These are phyloP conservation scores for Brachylomia viminalis DNA, from an alignment of 2,888 invertebrate genomes.

Conservation along the genomic window DNA sequence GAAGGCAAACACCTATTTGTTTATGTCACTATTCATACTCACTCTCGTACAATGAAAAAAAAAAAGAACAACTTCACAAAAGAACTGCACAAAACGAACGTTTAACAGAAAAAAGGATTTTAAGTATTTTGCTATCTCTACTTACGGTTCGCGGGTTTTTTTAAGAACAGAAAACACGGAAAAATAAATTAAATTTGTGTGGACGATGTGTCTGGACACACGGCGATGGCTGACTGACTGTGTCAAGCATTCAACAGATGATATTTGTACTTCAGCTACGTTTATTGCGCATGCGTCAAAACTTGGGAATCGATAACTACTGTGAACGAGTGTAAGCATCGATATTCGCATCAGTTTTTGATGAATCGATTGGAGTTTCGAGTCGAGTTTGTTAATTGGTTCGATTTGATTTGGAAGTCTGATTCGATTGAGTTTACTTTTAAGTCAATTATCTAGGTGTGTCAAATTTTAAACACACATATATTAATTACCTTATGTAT, in stretches of 20 bases:
- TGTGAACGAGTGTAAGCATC: slow-evolving; percentile 53
- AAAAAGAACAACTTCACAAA: slow-evolving; percentile 34
- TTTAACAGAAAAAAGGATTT: slow-evolving; percentile 21
- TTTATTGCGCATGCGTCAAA: slow-evolving; percentile 82
- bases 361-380: slow-evolving; percentile 45
- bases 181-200: slow-evolving; percentile 75
- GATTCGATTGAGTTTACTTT: neutral
- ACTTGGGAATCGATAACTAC: slow-evolving; percentile 81
- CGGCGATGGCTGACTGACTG: slow-evolving; percentile 85
- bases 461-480: neutral
- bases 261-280: slow-evolving; percentile 79
- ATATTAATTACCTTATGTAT: neutral
- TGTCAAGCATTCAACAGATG: slow-evolving; percentile 82
- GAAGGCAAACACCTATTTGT: slow-evolving; percentile 65
- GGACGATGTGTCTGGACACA: slow-evolving; percentile 76
- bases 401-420: slow-evolving; percentile 17
- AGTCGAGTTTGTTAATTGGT: slow-evolving; percentile 4
- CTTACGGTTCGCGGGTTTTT: slow-evolving; percentile 69
- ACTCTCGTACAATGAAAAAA: slow-evolving; percentile 39
- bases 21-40: slow-evolving; percentile 51
- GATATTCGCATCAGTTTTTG: slow-evolving; percentile 54
- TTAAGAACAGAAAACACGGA: slow-evolving; percentile 73
- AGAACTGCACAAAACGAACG: slow-evolving; percentile 58
- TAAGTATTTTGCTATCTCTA: slow-evolving; percentile 44
- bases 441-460: neutral